Evolutionary conservation across 2,888 invertebrate species (phyloP).

Genomic region (Hecatera dysodea): DNA sequence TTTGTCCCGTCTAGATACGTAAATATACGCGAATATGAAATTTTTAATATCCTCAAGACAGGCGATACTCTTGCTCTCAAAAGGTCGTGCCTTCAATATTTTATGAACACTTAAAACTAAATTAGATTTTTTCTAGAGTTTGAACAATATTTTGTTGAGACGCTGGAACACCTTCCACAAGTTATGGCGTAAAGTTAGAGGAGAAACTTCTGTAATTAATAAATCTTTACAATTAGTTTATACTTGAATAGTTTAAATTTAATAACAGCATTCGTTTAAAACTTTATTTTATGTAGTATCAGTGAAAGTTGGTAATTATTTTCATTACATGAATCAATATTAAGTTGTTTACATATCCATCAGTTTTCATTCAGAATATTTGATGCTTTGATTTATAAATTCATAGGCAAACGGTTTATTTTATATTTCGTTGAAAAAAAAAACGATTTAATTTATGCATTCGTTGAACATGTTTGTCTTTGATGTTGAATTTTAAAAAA

Average conservation of each 20-base stretch:
- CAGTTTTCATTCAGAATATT: slow-evolving; percentile 11
- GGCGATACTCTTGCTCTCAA: slow-evolving; percentile 75
- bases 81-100: slow-evolving; percentile 82
- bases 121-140: slow-evolving; percentile 80
- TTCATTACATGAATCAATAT: slow-evolving; percentile 3
- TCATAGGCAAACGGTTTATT: not conserved
- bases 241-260: slow-evolving; percentile 49
- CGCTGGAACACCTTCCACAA: slow-evolving; percentile 64
- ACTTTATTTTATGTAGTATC: not conserved
- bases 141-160: slow-evolving; percentile 71
- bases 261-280: slow-evolving; percentile 33
- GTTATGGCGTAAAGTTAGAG: slow-evolving; percentile 64
- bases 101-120: slow-evolving; percentile 84
- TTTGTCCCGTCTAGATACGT: slow-evolving; percentile 64
- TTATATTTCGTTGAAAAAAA: not conserved
- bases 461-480: not conserved
- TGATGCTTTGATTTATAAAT: not conserved
- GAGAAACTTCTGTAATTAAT: slow-evolving; percentile 69
- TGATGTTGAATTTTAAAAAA: slow-evolving; percentile 11
- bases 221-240: slow-evolving; percentile 64
- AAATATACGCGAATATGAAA: slow-evolving; percentile 78
- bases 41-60: slow-evolving; percentile 84
- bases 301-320: not conserved
- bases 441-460: slow-evolving; percentile 20
- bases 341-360: not conserved